Base-by-base conservation (phyloP, 1,140 invertebrate species). In the Drosophila nannoptera region DNA sequence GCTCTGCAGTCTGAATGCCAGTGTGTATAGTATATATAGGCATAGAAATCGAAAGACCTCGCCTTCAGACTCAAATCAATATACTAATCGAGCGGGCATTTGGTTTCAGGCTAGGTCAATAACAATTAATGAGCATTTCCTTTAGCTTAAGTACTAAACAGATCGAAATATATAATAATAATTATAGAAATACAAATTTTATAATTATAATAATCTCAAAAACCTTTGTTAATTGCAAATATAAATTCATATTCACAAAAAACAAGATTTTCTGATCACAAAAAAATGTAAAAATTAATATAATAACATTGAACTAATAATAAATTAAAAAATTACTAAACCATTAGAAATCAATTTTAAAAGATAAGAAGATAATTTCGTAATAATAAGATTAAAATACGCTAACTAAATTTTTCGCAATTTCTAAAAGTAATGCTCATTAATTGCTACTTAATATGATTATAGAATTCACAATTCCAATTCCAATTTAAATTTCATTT, bases 1-100 rank as follows among this genome's bases (percentile, higher is more conserved):
- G 22, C 3, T 22, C 1, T 22, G 3, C 3, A 22, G 22, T 3
- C 1, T 22, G 22, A 22, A 22, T 22, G 22, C 22, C 22, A 1
- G 22, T 22, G 3, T 22, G 22, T 22, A 22, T 22, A 22, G 3
- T 22, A 22, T 65, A 56, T 48, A 54, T 63, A 63, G 31, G 48
- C 22, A 62, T 54, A 22, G 22, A 22, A 22, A 22, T 22, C 22
- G 22, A 22, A 22, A 22, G 22, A 22, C 22, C 22, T 22, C 1
- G 22, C 22, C 22, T 22, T 22, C 22, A 22, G 22, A 22, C 22
- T 22, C 22, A 22, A 22, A 22, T 22, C 22, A 22, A 22, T 22
- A 22, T 22, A 22, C 22, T 22, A 22, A 22, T 22, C 22, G 35
- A 36, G 35, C 35, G 8, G 6, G 35, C 12, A 14, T 22, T 22